These are phyloP conservation scores for Coenonympha arcania DNA, from an alignment of 2,888 invertebrate species.

Conservation along the genomic window DNA sequence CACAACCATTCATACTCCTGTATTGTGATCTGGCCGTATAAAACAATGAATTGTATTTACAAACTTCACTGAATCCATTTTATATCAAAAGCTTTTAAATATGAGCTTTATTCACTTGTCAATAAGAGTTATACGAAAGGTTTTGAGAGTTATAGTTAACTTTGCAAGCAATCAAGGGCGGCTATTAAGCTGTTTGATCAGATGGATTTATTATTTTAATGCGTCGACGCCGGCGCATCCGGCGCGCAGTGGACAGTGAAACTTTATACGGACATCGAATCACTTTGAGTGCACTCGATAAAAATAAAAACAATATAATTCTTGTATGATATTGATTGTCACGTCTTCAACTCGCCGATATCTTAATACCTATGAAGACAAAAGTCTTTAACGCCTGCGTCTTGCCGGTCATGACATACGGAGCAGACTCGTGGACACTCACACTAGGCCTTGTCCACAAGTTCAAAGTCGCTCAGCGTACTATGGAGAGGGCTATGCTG, in stretches of 20 bases:
- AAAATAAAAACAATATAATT: slow-evolving; percentile 2
- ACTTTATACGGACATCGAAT: slow-evolving; percentile 24
- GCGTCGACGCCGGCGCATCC: slow-evolving; percentile 34
- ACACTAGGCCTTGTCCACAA: no score
- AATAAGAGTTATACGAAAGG: background rate
- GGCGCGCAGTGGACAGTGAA: slow-evolving; percentile 27
- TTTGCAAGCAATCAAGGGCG: slow-evolving; percentile 14
- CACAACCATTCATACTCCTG: slow-evolving; percentile 30
- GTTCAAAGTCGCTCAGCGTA: no score
- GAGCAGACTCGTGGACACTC: no score
- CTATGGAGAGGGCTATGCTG: no score
- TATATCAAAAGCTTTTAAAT: slow-evolving; percentile 3
- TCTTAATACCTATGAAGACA: no score
- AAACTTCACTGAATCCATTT: slow-evolving; percentile 15
- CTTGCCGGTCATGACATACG: no score
- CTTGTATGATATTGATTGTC: background rate
- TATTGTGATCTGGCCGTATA: slow-evolving; percentile 25
- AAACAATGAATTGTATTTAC: slow-evolving; percentile 27
- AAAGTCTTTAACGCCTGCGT: no score
- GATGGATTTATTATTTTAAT: slow-evolving; percentile 48
- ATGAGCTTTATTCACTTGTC: slow-evolving; percentile 12
- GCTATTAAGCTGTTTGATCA: slow-evolving; percentile 54
- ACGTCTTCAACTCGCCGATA: no score
- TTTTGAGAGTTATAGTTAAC: background rate
- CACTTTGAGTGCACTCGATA: slow-evolving; percentile 9